These are phyloP conservation scores for Ifrita kowaldi DNA, from an alignment of 2,113 vertebrate genomes.

Conservation along the genomic window DNA sequence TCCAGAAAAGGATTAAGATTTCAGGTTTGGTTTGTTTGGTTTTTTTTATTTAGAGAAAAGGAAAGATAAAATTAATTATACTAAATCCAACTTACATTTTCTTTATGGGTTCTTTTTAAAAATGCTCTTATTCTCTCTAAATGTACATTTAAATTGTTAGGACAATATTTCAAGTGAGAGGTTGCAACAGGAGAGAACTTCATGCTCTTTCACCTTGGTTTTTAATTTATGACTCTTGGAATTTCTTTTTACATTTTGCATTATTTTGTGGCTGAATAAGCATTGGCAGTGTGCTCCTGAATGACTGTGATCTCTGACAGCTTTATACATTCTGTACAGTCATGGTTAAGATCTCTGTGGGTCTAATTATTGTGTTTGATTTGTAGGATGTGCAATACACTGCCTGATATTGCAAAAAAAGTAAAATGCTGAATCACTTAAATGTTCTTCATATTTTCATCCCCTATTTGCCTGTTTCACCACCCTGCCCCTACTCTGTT, in stretches of 20 bases:
- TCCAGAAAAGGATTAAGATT: not conserved
- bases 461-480: not conserved
- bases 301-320: not conserved
- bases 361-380: not conserved
- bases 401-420: not conserved
- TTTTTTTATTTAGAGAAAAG: not conserved
- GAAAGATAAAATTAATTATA: not conserved
- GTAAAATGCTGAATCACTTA: not conserved
- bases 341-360: not conserved
- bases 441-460: not conserved
- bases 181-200: not conserved
- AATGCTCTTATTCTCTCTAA: not conserved
- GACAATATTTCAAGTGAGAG: not conserved
- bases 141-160: not conserved
- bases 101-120: not conserved
- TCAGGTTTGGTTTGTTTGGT: too few species aligned
- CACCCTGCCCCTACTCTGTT: not conserved
- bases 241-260: not conserved
- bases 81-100: not conserved
- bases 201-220: not conserved
- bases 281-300: not conserved
- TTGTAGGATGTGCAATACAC: not conserved
- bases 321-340: not conserved
- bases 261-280: not conserved
- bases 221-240: not conserved